phyloP scores from a whole-genome alignment of 2,888 invertebrate genomes.

The Chloromyia formosa region DNA sequence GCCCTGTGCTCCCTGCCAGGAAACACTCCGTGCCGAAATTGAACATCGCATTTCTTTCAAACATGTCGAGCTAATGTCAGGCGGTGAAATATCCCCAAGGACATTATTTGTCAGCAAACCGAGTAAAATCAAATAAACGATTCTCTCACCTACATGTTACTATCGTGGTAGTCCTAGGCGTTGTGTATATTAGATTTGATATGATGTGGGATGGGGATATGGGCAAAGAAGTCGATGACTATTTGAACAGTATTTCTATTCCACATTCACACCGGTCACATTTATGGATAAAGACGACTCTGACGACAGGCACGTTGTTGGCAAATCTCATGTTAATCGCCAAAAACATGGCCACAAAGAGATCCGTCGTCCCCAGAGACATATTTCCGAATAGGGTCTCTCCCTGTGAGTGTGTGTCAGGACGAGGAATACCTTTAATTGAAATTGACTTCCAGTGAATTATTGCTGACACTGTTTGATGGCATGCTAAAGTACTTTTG shows the following conservation, averaged over 20 bases:
- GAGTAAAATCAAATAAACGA: conserved; percentile 31
- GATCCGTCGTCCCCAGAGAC: conserved; percentile 45
- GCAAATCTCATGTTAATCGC: conserved; percentile 41
- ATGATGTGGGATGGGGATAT: background rate
- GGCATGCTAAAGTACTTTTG: conserved; percentile 48
- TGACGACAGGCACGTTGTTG: background rate
- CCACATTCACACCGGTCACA: background rate
- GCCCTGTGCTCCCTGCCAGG: background rate
- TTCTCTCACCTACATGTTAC: conserved; percentile 16
- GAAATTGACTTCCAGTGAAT: conserved; percentile 50
- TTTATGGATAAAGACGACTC: background rate
- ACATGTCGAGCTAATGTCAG: background rate
- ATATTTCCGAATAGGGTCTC: conserved; percentile 45
- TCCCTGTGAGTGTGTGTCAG: conserved; percentile 32
- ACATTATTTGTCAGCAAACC: conserved; percentile 39
- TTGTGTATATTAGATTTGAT: no score
- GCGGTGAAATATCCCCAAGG: conserved; percentile 9
- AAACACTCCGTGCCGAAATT: background rate
- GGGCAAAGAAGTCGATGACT: background rate
- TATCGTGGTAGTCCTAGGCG: no score
- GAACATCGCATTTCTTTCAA: background rate
- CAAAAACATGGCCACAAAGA: conserved; percentile 47
- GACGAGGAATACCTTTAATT: conserved; percentile 47
- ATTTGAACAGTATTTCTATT: conserved; percentile 5
- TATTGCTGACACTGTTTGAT: conserved; percentile 50